Evolutionary conservation across 2,113 vertebrate genomes (phyloP).

Genomic region (Arizona elegans): DNA sequence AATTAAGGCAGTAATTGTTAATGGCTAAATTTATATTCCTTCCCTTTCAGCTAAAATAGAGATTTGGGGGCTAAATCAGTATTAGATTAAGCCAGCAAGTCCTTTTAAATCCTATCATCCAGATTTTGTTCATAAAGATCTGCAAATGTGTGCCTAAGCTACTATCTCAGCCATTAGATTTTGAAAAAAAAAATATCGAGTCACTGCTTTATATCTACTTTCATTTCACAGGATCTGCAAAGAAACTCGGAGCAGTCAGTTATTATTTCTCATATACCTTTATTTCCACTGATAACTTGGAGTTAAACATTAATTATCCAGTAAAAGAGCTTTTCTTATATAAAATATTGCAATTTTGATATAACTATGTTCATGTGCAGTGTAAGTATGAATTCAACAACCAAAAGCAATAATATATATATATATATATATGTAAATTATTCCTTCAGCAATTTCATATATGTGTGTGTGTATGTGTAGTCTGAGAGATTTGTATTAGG

Average conservation of each 20-base stretch:
- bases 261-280: neutral
- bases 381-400: accelerated
- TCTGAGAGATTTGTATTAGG: neutral
- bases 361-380: neutral
- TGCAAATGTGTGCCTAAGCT: neutral
- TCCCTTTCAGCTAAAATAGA: accelerated
- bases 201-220: neutral
- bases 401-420: too few species aligned
- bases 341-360: neutral
- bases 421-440: too few species aligned
- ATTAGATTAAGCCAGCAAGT: neutral
- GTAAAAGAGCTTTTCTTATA: neutral
- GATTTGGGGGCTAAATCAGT: accelerated
- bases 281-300: neutral
- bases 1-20: neutral
- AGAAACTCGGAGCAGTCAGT: neutral
- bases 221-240: neutral
- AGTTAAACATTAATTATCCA: neutral
- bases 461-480: too few species aligned
- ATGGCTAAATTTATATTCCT: neutral
- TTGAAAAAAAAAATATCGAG: neutral
- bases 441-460: too few species aligned
- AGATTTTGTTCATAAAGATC: neutral
- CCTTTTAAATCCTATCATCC: neutral
- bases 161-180: neutral